Evolutionary conservation across 92 coral and sea anemone species (phyloP).

Genomic region (Parazoanthus atlanticus): DNA sequence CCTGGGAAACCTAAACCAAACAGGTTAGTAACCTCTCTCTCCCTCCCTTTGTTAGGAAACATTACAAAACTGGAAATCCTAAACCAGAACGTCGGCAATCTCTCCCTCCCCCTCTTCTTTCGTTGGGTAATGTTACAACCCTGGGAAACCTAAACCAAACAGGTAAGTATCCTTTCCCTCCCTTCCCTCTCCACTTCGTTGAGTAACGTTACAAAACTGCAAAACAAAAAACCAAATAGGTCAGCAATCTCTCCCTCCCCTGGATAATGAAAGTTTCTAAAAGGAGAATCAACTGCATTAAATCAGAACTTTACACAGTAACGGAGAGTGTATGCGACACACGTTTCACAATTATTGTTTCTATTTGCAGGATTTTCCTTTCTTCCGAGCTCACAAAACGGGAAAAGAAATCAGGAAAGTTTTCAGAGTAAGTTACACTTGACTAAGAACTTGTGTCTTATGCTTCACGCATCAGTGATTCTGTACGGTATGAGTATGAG

Average conservation of each 20-base stretch:
- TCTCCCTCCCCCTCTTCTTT: too few relatives aligned
- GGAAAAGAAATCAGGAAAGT: constrained; percentile 47
- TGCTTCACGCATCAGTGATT: not conserved
- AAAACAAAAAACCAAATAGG: too few relatives aligned
- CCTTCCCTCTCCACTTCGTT: too few relatives aligned
- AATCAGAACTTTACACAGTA: not conserved
- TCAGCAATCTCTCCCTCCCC: too few relatives aligned
- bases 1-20: constrained; percentile 95
- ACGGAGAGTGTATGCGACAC: not conserved
- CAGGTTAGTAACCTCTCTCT: constrained; percentile 57
- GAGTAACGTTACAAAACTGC: too few relatives aligned
- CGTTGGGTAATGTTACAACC: constrained; percentile 62
- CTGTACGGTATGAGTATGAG: not conserved
- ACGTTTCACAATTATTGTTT: not conserved
- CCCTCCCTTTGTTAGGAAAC: not conserved
- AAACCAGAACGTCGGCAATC: not conserved
- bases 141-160: constrained; percentile 66
- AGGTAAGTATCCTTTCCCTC: too few relatives aligned
- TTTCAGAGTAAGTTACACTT: constrained; percentile 72
- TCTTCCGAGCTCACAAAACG: constrained; percentile 56
- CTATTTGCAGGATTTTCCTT: constrained; percentile 67
- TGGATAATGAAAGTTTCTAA: too few relatives aligned
- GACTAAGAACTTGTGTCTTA: not conserved
- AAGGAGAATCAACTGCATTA: not conserved
- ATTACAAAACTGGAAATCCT: too few relatives aligned